phyloP scores from a whole-genome alignment of 1,140 invertebrate species.

The Lysiphlebus fabarum region DNA sequence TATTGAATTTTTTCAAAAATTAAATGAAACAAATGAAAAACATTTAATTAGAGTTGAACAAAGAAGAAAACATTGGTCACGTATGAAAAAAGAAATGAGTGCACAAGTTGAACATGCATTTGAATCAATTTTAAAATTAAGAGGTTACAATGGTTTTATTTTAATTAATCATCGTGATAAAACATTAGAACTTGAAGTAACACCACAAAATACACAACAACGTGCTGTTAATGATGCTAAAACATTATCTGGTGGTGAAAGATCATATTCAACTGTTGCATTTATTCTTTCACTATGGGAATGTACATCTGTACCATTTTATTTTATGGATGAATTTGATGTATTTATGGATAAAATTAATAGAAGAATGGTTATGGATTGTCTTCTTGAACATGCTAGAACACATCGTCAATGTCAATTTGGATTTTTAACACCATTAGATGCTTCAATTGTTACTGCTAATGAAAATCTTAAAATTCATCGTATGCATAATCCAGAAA shows the following conservation, averaged over 20 bases:
- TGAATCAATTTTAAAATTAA: conserved; percentile 49
- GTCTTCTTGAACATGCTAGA: conserved; percentile 65
- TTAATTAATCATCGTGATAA: conserved; percentile 61
- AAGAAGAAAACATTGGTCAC: conserved; percentile 45
- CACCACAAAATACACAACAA: conserved; percentile 51
- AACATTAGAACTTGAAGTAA: conserved; percentile 60
- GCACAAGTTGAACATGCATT: conserved; percentile 53
- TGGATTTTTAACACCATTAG: conserved; percentile 74
- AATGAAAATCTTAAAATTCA: conserved; percentile 60
- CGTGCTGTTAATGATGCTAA: conserved; percentile 40
- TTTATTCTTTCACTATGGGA: conserved; percentile 94
- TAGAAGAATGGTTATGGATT: conserved; percentile 65
- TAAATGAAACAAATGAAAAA: conserved; percentile 40
- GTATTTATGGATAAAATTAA: conserved; percentile 91
- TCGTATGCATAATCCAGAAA: conserved; percentile 17
- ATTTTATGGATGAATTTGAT: conserved; percentile 97
- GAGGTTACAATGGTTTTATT: conserved; percentile 61
- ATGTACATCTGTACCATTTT: conserved; percentile 85
- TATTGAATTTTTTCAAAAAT: conserved; percentile 26
- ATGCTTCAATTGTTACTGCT: conserved; percentile 60
- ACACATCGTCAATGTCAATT: conserved; percentile 64
- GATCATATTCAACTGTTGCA: conserved; percentile 90
- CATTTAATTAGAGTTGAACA: conserved; percentile 39
- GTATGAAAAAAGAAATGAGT: conserved; percentile 51
- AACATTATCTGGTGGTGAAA: conserved; percentile 89